phyloP scores from a whole-genome alignment of 2,797 vertebrate genomes.

The Rhynchotus rufescens region DNA sequence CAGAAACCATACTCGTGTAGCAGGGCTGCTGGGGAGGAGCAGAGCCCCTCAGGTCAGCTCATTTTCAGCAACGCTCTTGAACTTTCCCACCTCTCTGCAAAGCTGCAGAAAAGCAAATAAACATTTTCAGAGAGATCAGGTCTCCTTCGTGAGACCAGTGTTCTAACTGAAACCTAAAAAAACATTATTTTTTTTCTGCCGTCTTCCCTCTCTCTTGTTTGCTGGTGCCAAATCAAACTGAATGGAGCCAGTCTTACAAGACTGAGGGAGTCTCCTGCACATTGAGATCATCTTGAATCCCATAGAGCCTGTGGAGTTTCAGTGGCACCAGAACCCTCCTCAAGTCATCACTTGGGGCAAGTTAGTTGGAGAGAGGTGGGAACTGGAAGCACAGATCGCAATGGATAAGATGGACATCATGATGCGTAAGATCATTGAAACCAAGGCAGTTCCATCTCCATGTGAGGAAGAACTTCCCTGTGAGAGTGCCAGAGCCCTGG shows the following conservation, averaged over 20 bases:
- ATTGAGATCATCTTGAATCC: not conserved
- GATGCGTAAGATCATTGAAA: not conserved
- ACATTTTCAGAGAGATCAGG: not conserved
- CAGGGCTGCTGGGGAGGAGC: not conserved
- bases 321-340: not conserved
- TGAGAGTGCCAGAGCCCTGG: no score
- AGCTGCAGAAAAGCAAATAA: not conserved
- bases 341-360: not conserved
- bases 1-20: not conserved
- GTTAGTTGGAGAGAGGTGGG: not conserved
- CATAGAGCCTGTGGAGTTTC: not conserved
- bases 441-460: no score
- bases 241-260: not conserved
- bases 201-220: not conserved
- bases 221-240: not conserved
- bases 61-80: not conserved
- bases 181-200: not conserved
- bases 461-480: no score
- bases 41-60: not conserved
- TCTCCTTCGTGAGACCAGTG: not conserved
- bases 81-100: not conserved
- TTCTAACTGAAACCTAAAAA: not conserved
- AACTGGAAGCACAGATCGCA: not conserved
- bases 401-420: fast-evolving
- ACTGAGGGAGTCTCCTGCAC: not conserved